Base-by-base conservation (phyloP, 2,797 vertebrate species). In the Semotilus atromaculatus region DNA sequence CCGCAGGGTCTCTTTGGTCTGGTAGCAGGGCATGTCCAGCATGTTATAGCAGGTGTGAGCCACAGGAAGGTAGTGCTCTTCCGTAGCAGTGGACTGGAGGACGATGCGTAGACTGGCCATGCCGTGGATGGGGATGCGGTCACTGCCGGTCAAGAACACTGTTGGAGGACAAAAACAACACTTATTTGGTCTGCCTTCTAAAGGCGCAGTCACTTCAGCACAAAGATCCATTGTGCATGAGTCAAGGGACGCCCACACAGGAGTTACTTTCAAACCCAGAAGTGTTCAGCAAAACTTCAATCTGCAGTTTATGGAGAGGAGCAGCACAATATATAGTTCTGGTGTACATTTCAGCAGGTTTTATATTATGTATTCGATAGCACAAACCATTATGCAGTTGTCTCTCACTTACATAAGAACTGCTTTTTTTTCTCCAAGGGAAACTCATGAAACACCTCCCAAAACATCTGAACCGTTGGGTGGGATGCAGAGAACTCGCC, bases 41-140 rank as follows among this genome's bases (percentile, higher is more conserved):
- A 99, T 96, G 89, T 99, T 99, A 95, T 98, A 99, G 94, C 98
- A 99, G 90, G 98, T 99, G 90, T 99, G 98, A 0, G 98, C 98
- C 90, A 99, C 97, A 0, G 98, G 98, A 92, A 99, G 92, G 94
- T 97, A 97, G 90, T 97, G 94, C 91, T 98, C 96, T 78, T 96
- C 96, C 0, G 95, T 96, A 26, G 95, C 90, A 0, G 97, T 98
- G 70, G 98, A 97, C 94, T 99, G 98, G 93, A 99, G 97, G 92
- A 96, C 85, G 2, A 99, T 97, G 38, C 96, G 96, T 66, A 99
- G 90, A 91, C 98, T 98, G 86, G 96, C 96, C 98, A 99, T 99
- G 90, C 98, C 98, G 0, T 98, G 98, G 93, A 99, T 99, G 87
- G 98, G 98, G 36, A 99, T 99, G 76, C 98, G 97, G 91, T 99